Evolutionary conservation across 2,113 vertebrate species (phyloP).

Genomic region (Cyanoramphus novaezelandiae): DNA sequence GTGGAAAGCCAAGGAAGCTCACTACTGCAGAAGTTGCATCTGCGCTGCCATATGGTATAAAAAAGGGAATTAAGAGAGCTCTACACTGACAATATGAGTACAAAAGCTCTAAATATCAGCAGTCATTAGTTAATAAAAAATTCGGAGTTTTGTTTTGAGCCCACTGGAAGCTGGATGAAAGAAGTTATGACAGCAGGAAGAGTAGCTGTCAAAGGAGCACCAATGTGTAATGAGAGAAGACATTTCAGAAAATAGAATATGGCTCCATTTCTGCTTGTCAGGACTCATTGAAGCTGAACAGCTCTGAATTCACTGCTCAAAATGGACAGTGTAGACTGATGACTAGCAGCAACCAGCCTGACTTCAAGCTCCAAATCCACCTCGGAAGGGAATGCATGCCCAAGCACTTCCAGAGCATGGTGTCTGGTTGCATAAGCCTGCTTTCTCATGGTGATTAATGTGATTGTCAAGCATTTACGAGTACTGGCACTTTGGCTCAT

Average conservation of each 20-base stretch:
- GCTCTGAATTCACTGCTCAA: conserved; percentile 4
- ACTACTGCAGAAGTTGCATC: background rate
- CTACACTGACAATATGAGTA: background rate
- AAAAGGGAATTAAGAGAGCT: background rate
- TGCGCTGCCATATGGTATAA: background rate
- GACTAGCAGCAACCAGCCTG: conserved; percentile 10
- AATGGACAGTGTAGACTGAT: conserved; percentile 23
- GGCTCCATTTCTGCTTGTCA: conserved; percentile 63
- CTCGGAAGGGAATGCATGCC: background rate
- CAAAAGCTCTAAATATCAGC: background rate
- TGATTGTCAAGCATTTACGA: conserved; percentile 8
- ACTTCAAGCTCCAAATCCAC: conserved; percentile 8
- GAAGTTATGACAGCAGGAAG: conserved; percentile 35
- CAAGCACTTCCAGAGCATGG: conserved; percentile 13
- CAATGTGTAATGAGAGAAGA: conserved; percentile 27
- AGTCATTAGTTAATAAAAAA: conserved; percentile 2
- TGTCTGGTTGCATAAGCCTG: conserved; percentile 5
- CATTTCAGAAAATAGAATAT: conserved; percentile 60
- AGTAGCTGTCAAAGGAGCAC: conserved; percentile 37
- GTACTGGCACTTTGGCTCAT: background rate
- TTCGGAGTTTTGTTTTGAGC: conserved; percentile 13
- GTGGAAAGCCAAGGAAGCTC: background rate
- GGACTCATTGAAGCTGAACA: conserved; percentile 29
- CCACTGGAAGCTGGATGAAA: background rate
- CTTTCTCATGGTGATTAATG: conserved; percentile 1